Evolutionary conservation across 2,888 invertebrate species (phyloP), one percentile per base, ranked within the genome.

Genomic region (Epiperipatus broadwayi): DNA sequence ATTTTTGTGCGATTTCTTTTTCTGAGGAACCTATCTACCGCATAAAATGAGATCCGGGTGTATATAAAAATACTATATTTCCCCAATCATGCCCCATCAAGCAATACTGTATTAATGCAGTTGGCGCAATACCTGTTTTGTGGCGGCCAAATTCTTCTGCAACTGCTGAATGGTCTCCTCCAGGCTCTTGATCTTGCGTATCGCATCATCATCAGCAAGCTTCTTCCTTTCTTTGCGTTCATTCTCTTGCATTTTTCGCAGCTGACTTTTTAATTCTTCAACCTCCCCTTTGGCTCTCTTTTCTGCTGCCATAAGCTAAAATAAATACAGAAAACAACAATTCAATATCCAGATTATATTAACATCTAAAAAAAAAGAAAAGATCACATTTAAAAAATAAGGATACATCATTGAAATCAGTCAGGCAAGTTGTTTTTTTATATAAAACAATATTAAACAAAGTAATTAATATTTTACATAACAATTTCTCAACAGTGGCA

Each of bases 91-190:
- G n/a, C n/a, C n/a, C n/a, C n/a, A n/a, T n/a, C n/a, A n/a, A n/a
- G n/a, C n/a, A n/a, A n/a, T n/a, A n/a, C n/a, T n/a, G n/a, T n/a
- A 27, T 7, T 33, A 39, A 1, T 22, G 14, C n/a, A n/a, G n/a
- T n/a, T n/a, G n/a, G n/a, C n/a, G n/a, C n/a, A n/a, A 29, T 25
- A 61, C 71, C 66, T 76, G 75, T 60, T 83, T 83, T 40, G 72
- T 75, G 12, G 40, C 54, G 21, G 57, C 50, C 10, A 65, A 48
- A 43, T 84, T 85, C 54, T 85, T 84, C 60, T 89, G 85, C 31
- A 91, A 65, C 54, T 83, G 79, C 52, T 81, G 79, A 48, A 84
- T 79, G 56, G 81, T 83, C 49, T 95, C 93, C 54, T 95, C 91
- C 35, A 91, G 60, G 57, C 83, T 80, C 53, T 87, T 85, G 45